phyloP scores from a whole-genome alignment of 2,888 invertebrate genomes.

The Laspeyria flexula region DNA sequence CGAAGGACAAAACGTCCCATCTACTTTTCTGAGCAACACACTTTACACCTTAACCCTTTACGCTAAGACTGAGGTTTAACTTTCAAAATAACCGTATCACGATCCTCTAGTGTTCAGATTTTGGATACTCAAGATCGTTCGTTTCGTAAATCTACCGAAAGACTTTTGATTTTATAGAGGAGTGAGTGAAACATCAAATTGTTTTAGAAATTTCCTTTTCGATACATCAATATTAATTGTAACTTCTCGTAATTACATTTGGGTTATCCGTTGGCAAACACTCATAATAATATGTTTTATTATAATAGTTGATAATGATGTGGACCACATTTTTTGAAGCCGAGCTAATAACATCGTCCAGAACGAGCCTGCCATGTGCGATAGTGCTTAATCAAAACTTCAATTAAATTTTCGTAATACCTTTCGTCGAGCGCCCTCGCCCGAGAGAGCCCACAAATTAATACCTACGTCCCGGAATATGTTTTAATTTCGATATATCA shows the following conservation, averaged over 20 bases:
- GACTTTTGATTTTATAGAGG: slow-evolving; percentile 59
- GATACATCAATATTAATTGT: slow-evolving; percentile 32
- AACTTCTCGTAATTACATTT: slow-evolving; percentile 35
- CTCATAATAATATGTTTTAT: not conserved
- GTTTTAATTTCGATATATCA: slow-evolving; percentile 66
- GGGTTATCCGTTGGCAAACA: slow-evolving; percentile 4
- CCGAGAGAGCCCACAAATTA: slow-evolving; percentile 69
- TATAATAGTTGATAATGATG: slow-evolving; percentile 17
- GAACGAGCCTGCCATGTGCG: slow-evolving; percentile 60
- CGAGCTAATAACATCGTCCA: slow-evolving; percentile 35
- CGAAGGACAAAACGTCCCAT: slow-evolving; percentile 59
- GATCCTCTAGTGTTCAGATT: slow-evolving; percentile 49
- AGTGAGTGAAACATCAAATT: slow-evolving; percentile 48
- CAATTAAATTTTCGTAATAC: slow-evolving; percentile 82
- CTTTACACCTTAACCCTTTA: slow-evolving; percentile 48
- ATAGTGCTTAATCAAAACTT: slow-evolving; percentile 81
- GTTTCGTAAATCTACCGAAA: slow-evolving; percentile 58
- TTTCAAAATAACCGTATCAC: slow-evolving; percentile 25
- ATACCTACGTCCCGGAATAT: slow-evolving; percentile 65
- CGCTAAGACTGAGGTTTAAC: slow-evolving; percentile 47
- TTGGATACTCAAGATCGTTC: slow-evolving; percentile 54
- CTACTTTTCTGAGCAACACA: slow-evolving; percentile 38
- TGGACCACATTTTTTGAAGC: slow-evolving; percentile 41
- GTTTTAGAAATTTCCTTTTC: slow-evolving; percentile 48
- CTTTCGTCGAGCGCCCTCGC: slow-evolving; percentile 68